Base-by-base conservation (phyloP, 2,797 vertebrate genomes). In the Scolopax bukidnonensis region DNA sequence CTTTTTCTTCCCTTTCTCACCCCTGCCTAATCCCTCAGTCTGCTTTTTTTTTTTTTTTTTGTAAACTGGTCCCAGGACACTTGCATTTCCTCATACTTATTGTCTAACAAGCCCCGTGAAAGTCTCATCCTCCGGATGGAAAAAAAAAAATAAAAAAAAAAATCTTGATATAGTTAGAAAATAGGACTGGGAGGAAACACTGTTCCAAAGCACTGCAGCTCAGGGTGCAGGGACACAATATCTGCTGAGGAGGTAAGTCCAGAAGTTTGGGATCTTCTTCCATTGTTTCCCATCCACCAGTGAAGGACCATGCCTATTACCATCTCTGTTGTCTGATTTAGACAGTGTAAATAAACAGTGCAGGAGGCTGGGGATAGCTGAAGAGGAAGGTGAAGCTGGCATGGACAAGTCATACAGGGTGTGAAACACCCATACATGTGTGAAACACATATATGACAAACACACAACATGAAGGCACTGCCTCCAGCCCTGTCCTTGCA, bases 91-190 rank as follows among this genome's bases (percentile, higher is more conserved):
- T 96, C 80, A 50, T 82, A 91, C 23, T 48, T 71, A 30, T 56
- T 95, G 91, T 91, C 85, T 96, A 92, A 90, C 57, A 90, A 95
- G 80, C 82, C 91, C 77, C 89, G 56, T 95, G 86, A 92, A 96
- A 50, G 30, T 81, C 50, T 90, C 50, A 84, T 75, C 27, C 32
- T 93, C 60, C 87, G 14, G 56, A 38, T 50, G 69, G 67, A 43
- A 43, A 43, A 47, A 47, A 89, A 89, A 79, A 77, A 85, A 86
- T 75, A 4, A 43, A 74, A 67, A 86, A 84, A 82, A 73, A 78
- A 79, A 74, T 87, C 32, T 82, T 3, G 7, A 10, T 45, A 41
- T 79, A 77, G 48, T 48, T 89, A 57, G 33, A 56, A 75, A 59
- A 78, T 7, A 64, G 70, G 50, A 28, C n/a, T 92, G 48, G 63